phyloP scores from a whole-genome alignment of 1,140 invertebrate species.

The Scaptomyza montana region DNA sequence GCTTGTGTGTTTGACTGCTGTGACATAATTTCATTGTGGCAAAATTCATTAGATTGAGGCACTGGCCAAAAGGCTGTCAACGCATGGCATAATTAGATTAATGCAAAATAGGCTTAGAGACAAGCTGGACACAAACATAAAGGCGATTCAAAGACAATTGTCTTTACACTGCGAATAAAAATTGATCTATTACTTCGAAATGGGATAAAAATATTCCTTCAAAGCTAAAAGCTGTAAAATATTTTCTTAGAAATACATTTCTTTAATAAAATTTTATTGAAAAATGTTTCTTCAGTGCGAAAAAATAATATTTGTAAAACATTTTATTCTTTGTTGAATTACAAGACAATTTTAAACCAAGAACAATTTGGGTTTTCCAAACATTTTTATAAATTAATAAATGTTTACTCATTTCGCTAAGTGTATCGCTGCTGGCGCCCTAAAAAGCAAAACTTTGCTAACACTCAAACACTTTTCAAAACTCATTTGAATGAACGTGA shows the following conservation, averaged over 20 bases:
- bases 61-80: conserved; percentile 51
- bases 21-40: conserved; percentile 63
- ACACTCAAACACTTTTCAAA: conserved; percentile 1
- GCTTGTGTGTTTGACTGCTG: conserved; percentile 23
- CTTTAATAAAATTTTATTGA: no score
- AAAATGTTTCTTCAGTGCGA: no score
- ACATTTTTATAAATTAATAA: no score
- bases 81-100: conserved; percentile 63
- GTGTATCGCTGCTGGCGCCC: background rate
- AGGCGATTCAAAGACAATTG: conserved; percentile 45
- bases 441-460: background rate
- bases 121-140: background rate
- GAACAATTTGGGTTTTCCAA: no score
- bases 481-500: background rate
- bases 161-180: background rate
- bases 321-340: no score
- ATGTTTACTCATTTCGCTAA: no score
- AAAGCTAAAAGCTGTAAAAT: no score
- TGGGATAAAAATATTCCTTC: no score
- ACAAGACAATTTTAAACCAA: no score
- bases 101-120: conserved; percentile 62
- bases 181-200: background rate
- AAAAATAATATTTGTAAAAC: no score
- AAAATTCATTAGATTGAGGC: background rate
- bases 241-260: no score